phyloP scores from a whole-genome alignment of 2,113 vertebrate species.

The Brachionichthys hirsutus region DNA sequence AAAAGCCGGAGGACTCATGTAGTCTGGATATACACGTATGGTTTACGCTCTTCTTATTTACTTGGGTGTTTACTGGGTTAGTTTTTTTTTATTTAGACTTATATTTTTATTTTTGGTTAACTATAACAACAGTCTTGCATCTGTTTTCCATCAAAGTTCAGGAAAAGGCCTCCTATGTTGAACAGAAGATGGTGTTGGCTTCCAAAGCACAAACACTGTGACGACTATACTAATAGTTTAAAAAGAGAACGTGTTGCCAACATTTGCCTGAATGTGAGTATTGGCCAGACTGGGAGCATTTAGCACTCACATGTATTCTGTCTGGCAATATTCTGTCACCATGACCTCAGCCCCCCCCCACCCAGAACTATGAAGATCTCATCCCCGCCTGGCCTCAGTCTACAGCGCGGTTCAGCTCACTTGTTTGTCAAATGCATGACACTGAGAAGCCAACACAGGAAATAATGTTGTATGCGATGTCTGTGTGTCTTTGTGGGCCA shows the following conservation, averaged over 20 bases:
- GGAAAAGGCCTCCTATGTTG: conserved; percentile 27
- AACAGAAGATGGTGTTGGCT: conserved; percentile 11
- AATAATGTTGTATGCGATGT: conserved; percentile 10
- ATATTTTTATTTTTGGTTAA: too few relatives aligned
- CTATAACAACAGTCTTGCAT: conserved; percentile 5
- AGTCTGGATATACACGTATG: too few relatives aligned
- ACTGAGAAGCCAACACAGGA: conserved; percentile 1
- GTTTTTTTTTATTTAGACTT: too few relatives aligned
- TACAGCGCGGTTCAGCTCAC: conserved; percentile 11
- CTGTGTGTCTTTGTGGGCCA: conserved; percentile 38
- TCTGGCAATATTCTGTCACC: conserved; percentile 45
- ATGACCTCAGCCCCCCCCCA: conserved; percentile 36
- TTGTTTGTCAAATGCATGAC: conserved; percentile 1
- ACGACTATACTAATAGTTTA: conserved; percentile 27
- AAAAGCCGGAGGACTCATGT: too few relatives aligned
- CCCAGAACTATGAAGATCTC: conserved; percentile 22
- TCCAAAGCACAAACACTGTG: conserved; percentile 24
- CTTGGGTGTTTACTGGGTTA: too few relatives aligned
- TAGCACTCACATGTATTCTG: conserved; percentile 20
- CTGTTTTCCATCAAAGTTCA: neutral
- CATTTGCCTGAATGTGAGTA: conserved; percentile 21
- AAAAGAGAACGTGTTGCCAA: conserved; percentile 14
- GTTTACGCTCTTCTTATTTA: too few relatives aligned
- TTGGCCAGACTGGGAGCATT: conserved; percentile 28
- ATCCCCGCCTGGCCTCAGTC: conserved; percentile 30